Evolutionary conservation across 2,797 vertebrate genomes (phyloP).

Genomic region (Phrynocephalus forsythii): DNA sequence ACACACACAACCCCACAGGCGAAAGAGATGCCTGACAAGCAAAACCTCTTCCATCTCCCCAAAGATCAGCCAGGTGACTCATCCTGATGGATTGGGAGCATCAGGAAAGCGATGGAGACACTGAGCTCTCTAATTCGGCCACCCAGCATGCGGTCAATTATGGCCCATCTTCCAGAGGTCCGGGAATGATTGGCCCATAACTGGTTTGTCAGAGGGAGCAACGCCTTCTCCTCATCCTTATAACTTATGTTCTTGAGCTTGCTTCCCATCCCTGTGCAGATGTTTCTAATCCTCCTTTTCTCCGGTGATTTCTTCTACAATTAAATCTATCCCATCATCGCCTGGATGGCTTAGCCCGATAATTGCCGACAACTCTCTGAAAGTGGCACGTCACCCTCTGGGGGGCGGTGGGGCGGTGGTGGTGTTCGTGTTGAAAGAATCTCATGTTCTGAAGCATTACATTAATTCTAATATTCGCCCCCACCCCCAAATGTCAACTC

Average conservation of each 20-base stretch:
- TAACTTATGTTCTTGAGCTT: background rate
- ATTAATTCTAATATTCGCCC: background rate
- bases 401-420: background rate
- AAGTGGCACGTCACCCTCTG: background rate
- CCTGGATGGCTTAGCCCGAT: background rate
- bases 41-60: too few relatives aligned
- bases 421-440: background rate
- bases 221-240: background rate
- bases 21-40: too few relatives aligned
- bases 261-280: background rate
- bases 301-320: background rate
- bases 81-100: background rate
- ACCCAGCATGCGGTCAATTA: background rate
- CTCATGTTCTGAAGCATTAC: background rate
- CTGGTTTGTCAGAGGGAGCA: background rate
- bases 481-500: constrained; percentile 9
- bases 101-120: background rate
- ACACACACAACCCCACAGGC: too few relatives aligned
- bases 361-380: constrained; percentile 5
- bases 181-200: background rate
- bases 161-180: too few relatives aligned
- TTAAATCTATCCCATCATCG: background rate
- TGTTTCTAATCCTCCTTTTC: background rate
- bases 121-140: background rate
- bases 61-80: background rate